Evolutionary conservation across 2,797 vertebrate genomes (phyloP).

Genomic region (Triplophysa yarkandensis): DNA sequence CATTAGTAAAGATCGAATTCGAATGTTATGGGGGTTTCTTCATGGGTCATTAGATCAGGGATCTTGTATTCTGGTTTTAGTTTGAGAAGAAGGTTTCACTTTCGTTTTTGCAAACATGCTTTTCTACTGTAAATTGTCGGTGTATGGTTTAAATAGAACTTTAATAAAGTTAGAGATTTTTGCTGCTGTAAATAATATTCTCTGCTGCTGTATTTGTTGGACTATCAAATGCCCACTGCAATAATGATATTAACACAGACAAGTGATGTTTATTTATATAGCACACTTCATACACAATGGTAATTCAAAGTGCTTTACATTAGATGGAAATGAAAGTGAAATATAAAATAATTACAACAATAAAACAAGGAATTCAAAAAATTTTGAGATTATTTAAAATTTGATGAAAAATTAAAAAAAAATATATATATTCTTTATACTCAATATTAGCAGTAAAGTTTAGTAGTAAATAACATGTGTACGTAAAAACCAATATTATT

Average conservation of each 20-base stretch:
- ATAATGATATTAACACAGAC: background rate
- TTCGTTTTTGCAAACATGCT: background rate
- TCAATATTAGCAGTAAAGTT: too few species aligned
- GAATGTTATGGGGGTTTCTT: background rate
- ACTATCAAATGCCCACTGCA: background rate
- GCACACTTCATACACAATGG: too few species aligned
- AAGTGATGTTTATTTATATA: too few species aligned
- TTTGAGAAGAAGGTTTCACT: background rate
- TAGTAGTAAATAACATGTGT: too few species aligned
- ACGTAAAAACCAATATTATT: too few species aligned
- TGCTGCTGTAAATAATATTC: background rate
- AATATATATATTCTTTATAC: too few species aligned
- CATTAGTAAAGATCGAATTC: background rate
- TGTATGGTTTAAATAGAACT: background rate
- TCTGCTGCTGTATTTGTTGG: background rate
- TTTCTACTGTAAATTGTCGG: background rate
- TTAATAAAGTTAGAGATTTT: background rate
- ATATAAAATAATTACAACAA: too few species aligned
- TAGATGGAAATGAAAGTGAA: too few species aligned
- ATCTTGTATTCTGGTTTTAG: background rate
- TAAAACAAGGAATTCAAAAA: too few species aligned
- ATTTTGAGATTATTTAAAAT: too few species aligned
- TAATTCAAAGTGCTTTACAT: too few species aligned
- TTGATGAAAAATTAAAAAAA: too few species aligned
- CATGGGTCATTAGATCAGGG: background rate